A percentile compares a stretch with the other conserved stretches of the same genome.
These are phyloP conservation scores for Beris morrisii DNA, from an alignment of 2,888 invertebrate genomes.

Conservation along the genomic window DNA sequence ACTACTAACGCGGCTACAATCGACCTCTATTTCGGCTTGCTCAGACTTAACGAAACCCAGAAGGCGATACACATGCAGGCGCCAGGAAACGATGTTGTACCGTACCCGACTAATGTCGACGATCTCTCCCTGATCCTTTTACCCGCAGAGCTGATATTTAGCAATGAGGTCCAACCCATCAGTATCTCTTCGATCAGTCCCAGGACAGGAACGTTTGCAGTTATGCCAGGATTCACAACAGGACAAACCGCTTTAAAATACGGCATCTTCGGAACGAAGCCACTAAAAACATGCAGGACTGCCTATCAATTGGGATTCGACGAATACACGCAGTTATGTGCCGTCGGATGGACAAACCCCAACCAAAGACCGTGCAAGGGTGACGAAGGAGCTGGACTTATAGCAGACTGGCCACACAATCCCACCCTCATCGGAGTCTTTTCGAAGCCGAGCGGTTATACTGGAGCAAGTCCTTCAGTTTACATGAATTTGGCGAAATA, in stretches of 20 bases:
- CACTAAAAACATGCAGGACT: background rate
- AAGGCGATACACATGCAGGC: background rate
- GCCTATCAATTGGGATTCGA: conserved; percentile 6
- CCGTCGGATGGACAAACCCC: conserved; percentile 17
- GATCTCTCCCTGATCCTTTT: conserved; percentile 15
- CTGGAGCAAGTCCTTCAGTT: conserved; percentile 1
- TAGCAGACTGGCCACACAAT: conserved; percentile 10
- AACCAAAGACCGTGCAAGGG: conserved; percentile 18
- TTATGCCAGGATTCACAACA: background rate
- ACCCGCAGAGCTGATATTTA: background rate
- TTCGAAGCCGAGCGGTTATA: background rate
- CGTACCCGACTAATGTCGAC: conserved; percentile 1
- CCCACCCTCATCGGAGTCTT: conserved; percentile 18
- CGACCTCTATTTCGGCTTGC: conserved; percentile 7
- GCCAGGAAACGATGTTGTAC: background rate
- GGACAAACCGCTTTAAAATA: background rate
- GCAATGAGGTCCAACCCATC: conserved; percentile 2
- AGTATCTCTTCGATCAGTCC: background rate
- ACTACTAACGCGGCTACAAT: background rate
- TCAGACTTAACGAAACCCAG: background rate
- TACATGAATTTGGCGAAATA: conserved; percentile 20
- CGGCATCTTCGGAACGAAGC: background rate
- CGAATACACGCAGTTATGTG: conserved; percentile 14
- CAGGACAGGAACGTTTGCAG: background rate
- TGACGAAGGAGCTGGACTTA: conserved; percentile 21